Evolutionary conservation across 2,113 vertebrate species (phyloP), one percentile per base, ranked within the genome.

Genomic region (Ranitomeya variabilis): DNA sequence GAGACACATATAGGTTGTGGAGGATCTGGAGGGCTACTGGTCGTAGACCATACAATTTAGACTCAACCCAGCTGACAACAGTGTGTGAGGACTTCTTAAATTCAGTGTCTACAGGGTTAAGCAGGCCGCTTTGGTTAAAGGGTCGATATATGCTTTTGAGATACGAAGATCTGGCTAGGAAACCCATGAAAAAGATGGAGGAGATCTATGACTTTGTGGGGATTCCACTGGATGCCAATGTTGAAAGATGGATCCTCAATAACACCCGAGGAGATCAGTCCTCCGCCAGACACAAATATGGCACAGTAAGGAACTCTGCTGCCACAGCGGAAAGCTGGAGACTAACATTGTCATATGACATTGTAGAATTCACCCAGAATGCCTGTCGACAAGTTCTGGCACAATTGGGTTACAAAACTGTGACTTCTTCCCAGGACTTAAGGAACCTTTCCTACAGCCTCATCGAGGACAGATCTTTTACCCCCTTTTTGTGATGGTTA

Each of bases 81-180:
- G 96, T 99, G 90, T 99, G 98, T 0, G 96, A 99, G 90, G 98
- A 99, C 95, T 99, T 98, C 90, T 94, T 96, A 92, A 97, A 95
- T 91, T 99, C 98, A 0, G 97, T 98, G 86, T 96, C 96, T 71
- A 99, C 97, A 0, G 98, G 97, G 89, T 95, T 99, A 89, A 96
- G 90, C 90, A 94, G 96, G 89, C 98, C 98, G 0, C 88, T 93
- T 0, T 99, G 98, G 98, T 96, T 99, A 67, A 99, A 97, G 91
- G 97, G 97, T 91, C 97, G 97, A 90, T 99, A 99, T 93, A 99
- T 99, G 97, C 87, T 99, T 91, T 96, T 99, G 91, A 95, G 98
- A 85, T 99, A 99, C 0, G 98, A 99, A 95, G 98, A 99, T 93
- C 93, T 99, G 93, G 97, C 98, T 10, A 92, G 96, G 89, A 97